Percentiles rank a stretch among this genome's conserved stretches.
These are phyloP conservation scores for Hyposmocoma kahamanoa DNA, from an alignment of 1,140 invertebrate species.

Conservation along the genomic window DNA sequence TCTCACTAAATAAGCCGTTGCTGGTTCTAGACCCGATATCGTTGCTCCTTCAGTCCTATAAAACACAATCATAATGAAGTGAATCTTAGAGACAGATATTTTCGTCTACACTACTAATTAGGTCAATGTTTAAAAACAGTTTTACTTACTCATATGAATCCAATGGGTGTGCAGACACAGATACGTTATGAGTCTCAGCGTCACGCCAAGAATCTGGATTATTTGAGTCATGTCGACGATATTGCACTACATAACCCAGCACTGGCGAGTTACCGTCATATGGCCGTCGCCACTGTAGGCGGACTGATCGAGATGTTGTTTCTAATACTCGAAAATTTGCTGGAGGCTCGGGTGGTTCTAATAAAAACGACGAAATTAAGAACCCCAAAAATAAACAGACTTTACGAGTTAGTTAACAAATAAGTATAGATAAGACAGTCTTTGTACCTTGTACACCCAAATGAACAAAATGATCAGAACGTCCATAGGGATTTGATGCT, in stretches of 20 bases:
- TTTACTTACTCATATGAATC: conserved; percentile 58
- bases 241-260: conserved; percentile 84
- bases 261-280: conserved; percentile 89
- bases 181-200: conserved; percentile 59
- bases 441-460: conserved; percentile 86
- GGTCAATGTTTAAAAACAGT: too few species aligned
- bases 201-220: conserved; percentile 58
- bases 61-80: too few species aligned
- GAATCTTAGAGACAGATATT: too few species aligned
- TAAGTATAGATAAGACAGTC: too few species aligned
- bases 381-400: too few species aligned
- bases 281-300: conserved; percentile 82
- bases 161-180: conserved; percentile 38
- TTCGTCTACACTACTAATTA: too few species aligned
- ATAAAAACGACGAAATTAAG: too few species aligned
- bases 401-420: too few species aligned
- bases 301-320: conserved; percentile 80
- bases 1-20: conserved; percentile 85
- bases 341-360: conserved; percentile 84
- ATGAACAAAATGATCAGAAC: conserved; percentile 87
- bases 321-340: conserved; percentile 78
- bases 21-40: conserved; percentile 79
- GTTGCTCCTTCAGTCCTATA: conserved; percentile 66
- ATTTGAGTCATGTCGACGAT: conserved; percentile 60
- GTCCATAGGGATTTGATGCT: conserved; percentile 88